Evolutionary conservation across 2,888 invertebrate genomes (phyloP), one percentile per base, ranked within the genome.

Genomic region (Athalia rosae): DNA sequence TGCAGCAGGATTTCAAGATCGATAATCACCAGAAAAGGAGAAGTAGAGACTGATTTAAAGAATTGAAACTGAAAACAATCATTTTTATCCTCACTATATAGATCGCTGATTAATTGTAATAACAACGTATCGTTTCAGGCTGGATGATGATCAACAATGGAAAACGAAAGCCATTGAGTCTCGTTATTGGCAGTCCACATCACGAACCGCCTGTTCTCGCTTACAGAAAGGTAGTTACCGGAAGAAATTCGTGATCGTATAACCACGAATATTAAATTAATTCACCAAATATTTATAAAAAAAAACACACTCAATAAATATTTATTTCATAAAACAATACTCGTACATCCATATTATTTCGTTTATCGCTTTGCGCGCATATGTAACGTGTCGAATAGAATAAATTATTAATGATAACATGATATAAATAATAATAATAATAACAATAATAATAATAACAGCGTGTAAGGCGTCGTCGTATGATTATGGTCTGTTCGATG

Each of bases 231-330:
- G 61, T 74, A n/a, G 74, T 61, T n/a, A 61, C 48, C 4, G 74
- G 74, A 61, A 74, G 61, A 48, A 74, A 74, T 43, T 48, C 48
- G 9, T 61, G 53, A 62, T 28, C 50, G 13, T 15, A 58, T 56
- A n/a, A 3, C 0, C 71, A n/a, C 9, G 58, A 13, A 45, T 13
- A 43, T n/a, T 13, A 71, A 71, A 45, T 15, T 15, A 58, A 71
- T 50, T 58, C 71, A 28, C 28, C 6, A 58, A 13, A 71, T 13
- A 71, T 58, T 71, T 71, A 64, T 71, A 50, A 69, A 81, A 82
- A 80, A 80, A 83, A 80, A 85, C 85, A 43, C 45, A 66, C 84
- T 86, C 84, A 87, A 87, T 87, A 87, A 87, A 87, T 87, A 87
- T 87, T 88, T 88, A 87, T 87, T 87, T 87, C 82, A 84, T 84